Percentiles rank a stretch among this genome's conserved stretches.
Evolutionary conservation across 2,113 vertebrate species (phyloP).

Genomic region (Chionomys nivalis): DNA sequence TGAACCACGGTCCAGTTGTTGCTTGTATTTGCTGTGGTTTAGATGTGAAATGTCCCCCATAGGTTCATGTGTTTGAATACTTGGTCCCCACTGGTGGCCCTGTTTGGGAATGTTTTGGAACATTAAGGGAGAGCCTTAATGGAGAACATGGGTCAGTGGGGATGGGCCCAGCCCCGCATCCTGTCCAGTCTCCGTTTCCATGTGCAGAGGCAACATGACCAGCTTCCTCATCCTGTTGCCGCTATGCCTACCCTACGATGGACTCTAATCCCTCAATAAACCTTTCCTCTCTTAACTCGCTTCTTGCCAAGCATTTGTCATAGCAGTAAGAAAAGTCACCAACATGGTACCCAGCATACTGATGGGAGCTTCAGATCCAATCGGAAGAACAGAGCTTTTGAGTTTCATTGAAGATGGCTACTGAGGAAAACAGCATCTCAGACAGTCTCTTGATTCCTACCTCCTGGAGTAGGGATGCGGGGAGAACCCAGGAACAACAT

Average conservation of each 20-base stretch:
- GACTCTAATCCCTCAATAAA: background rate
- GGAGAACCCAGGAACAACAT: background rate
- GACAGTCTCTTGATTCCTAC: background rate
- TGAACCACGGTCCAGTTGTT: accelerated
- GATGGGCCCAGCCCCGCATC: background rate
- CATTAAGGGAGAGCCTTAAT: background rate
- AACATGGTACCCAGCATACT: background rate
- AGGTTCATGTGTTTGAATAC: background rate
- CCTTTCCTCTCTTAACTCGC: background rate
- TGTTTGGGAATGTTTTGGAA: background rate
- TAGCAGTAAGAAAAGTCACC: background rate
- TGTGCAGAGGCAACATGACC: no score
- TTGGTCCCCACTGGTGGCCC: background rate
- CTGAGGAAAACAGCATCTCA: accelerated
- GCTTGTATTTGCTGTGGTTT: background rate
- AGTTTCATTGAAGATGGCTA: accelerated
- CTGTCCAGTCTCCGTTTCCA: no score
- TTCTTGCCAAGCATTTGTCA: background rate
- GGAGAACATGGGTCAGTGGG: background rate
- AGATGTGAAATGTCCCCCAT: background rate
- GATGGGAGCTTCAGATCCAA: background rate
- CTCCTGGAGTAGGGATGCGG: background rate
- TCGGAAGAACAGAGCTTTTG: background rate
- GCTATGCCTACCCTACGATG: background rate
- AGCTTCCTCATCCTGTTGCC: background rate